Base-by-base conservation (phyloP, 2,888 invertebrate genomes). In the Phengaris arion region DNA sequence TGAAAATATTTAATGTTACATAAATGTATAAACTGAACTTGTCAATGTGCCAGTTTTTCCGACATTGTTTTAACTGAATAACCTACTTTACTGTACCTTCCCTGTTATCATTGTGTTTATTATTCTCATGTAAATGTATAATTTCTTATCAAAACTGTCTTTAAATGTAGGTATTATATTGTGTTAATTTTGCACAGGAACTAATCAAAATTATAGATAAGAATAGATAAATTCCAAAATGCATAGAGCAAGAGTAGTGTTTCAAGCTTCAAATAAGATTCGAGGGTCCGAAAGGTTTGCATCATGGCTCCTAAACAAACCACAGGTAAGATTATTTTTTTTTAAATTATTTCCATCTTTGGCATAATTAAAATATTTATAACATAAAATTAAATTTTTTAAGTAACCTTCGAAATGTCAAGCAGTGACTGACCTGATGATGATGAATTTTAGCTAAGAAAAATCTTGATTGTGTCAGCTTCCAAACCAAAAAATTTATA, bases 231-330 rank as follows among this genome's bases (percentile, higher is more conserved):
- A 81, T 80, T 77, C 74, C 78, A 80, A 80, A 80, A 97, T 98
- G 97, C 96, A 97, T 95, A 96, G 97, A 88, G 97, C 97, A 89
- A 95, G 95, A 89, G 94, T 97, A 87, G 94, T 97, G 78, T 95
- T 94, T 85, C 94, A 96, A 86, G 93, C 96, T 80, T 94, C 95
- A 85, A 95, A 94, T 79, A 93, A 95, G 88, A 89, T 94, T 80
- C 95, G 96, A 85, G 94, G 94, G 79, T 90, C 95, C 80, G 96
- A 96, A 87, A 95, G 96, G 86, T 96, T 97, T 89, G 97, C 96
- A 82, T 95, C 96, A 87, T 97, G 97, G 97, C 94, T 97, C 77
- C 91, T 97, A 74, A 94, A 95, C 81, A 94, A 94, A 90, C 93
- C 94, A 83, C 93, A 93, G 92, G 89, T 92, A 76, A 76, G 70